phyloP scores from a whole-genome alignment of 2,888 invertebrate genomes.

The Dolichomitus sp. region DNA sequence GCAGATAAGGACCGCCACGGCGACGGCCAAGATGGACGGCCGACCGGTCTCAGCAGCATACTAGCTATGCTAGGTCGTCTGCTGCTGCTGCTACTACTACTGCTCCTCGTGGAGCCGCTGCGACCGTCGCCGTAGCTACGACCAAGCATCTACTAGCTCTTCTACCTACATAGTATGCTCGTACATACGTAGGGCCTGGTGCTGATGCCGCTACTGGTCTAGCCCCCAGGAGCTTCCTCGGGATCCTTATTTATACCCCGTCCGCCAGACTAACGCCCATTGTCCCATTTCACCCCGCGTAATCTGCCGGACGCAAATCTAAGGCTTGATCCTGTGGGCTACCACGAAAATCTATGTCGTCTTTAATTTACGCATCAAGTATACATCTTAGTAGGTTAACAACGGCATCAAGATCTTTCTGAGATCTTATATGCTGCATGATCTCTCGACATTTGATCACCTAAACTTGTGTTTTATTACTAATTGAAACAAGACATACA shows the following conservation, averaged over 20 bases:
- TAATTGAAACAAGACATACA: background rate
- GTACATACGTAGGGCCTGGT: slow-evolving; percentile 56
- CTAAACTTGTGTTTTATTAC: background rate
- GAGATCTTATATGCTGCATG: background rate
- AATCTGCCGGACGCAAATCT: slow-evolving; percentile 86
- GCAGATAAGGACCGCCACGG: slow-evolving; percentile 86
- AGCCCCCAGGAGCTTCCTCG: slow-evolving; percentile 81
- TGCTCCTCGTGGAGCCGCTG: slow-evolving; percentile 66
- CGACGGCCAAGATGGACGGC: slow-evolving; percentile 86
- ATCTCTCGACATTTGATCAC: background rate
- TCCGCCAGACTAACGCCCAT: slow-evolving; percentile 85
- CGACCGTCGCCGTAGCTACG: slow-evolving; percentile 48
- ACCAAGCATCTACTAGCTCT: slow-evolving; percentile 62
- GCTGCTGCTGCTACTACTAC: slow-evolving; percentile 68
- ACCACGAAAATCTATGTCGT: slow-evolving; percentile 86
- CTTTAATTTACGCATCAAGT: slow-evolving; percentile 82
- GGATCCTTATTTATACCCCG: slow-evolving; percentile 85
- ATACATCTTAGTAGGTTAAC: slow-evolving; percentile 37
- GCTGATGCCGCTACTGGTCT: slow-evolving; percentile 74
- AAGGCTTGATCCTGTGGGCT: slow-evolving; percentile 86
- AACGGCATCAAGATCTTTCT: background rate
- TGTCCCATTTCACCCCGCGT: slow-evolving; percentile 85
- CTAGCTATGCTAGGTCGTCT: slow-evolving; percentile 68
- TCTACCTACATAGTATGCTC: slow-evolving; percentile 51
- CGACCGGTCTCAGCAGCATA: slow-evolving; percentile 81